Conservation (phyloP, 2,797 vertebrate genomes). For the Craterocephalus amniculus region DNA sequence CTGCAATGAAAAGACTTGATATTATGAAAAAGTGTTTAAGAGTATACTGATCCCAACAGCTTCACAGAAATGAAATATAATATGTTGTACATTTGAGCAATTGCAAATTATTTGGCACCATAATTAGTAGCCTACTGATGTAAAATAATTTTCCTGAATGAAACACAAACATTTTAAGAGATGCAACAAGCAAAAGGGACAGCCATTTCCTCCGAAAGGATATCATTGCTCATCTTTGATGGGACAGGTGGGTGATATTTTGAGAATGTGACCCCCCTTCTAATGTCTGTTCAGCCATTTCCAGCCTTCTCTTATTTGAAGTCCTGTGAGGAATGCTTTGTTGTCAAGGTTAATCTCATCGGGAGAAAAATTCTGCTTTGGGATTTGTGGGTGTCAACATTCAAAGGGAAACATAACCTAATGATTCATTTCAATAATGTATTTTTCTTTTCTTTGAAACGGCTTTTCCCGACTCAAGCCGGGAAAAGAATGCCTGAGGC, state of each 20-base stretch:
- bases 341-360: conserved; percentile 72
- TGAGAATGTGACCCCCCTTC: conserved; percentile 40
- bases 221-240: conserved; percentile 66
- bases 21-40: not conserved
- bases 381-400: conserved; percentile 65
- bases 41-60: not conserved
- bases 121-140: too few relatives aligned
- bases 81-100: not conserved
- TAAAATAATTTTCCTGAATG: not conserved
- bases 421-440: conserved; percentile 69
- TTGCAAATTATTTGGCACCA: not conserved
- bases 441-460: conserved; percentile 38
- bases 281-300: conserved; percentile 49
- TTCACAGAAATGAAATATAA: not conserved
- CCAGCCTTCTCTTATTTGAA: conserved; percentile 59
- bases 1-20: not conserved
- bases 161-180: not conserved
- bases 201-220: conserved; percentile 43
- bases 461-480: too few relatives aligned
- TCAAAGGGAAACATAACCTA: conserved; percentile 65
- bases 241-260: conserved; percentile 67
- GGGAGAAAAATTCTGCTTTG: conserved; percentile 42
- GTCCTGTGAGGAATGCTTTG: conserved; percentile 68
- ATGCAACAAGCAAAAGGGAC: conserved; percentile 24
- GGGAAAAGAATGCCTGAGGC: conserved; percentile 55